Base-by-base conservation (phyloP, 2,113 vertebrate species). In the Caretta caretta region DNA sequence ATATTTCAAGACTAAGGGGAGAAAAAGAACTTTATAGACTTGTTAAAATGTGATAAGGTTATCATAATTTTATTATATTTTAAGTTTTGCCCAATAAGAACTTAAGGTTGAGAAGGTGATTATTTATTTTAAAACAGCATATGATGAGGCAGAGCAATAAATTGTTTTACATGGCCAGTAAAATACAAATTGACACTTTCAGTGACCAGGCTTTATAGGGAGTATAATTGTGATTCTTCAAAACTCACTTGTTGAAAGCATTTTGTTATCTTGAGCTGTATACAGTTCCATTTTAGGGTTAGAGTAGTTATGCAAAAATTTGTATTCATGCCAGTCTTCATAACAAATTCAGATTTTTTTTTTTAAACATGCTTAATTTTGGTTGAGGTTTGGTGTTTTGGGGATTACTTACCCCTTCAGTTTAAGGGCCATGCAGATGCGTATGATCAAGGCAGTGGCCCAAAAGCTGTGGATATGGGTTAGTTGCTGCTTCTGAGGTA, bases 1-100 rank as follows among this genome's bases (percentile, higher is more conserved):
- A 97, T 97, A 96, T 96, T 8, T 1, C 76, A 83, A 90, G 85
- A 10, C 86, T 95, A 93, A 31, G 91, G 35, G 10, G 38, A 16
- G 42, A 46, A 38, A 69, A 38, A 19, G 38, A 38, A 25, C 10
- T 76, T 76, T 27, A 53, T 22, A 91, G 86, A 90, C 91, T 94
- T 14, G 12, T 89, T 84, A 2, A 62, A 65, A 10, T 42, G 38
- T 42, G 38, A 42, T 42, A 42, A 42, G 38, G 38, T 42, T 42
- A 42, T 42, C 38, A 42, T 42, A 42, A 42, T 42, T 42, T 42
- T 42, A 42, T 42, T 42, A 42, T 42, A 42, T 42, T 42, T 42
- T 90, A 57, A 87, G 72, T 88, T 80, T 88, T 93, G 57, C 65
- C 81, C 95, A 92, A 87, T 20, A 20, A 80, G 84, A 92, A 62